Conservation (phyloP, 2,113 vertebrate species). For the Paramisgurnus dabryanus region DNA sequence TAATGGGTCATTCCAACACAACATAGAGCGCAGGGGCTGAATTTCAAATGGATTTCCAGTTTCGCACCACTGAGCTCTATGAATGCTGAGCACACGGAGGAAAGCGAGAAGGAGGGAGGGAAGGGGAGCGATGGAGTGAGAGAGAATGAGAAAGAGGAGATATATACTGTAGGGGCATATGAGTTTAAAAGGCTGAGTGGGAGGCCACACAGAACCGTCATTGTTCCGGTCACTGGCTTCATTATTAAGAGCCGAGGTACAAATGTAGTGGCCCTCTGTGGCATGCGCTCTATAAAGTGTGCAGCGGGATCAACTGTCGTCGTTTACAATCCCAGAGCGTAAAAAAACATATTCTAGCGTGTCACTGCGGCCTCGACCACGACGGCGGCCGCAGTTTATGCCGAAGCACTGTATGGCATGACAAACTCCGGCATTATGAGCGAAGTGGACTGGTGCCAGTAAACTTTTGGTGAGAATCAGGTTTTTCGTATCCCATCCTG, state of each 20-base stretch:
- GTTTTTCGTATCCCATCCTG: not conserved
- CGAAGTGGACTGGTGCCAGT: not conserved
- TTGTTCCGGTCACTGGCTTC: conserved; percentile 65
- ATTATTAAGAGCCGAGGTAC: conserved; percentile 56
- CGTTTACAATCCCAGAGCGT: not conserved
- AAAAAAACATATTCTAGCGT: not conserved
- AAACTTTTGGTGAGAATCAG: conserved; percentile 9
- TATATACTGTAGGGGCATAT: conserved; percentile 47
- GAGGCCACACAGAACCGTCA: conserved; percentile 59
- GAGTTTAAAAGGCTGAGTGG: conserved; percentile 53
- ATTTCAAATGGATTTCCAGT: conserved; percentile 74
- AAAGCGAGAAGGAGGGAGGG: conserved; percentile 59
- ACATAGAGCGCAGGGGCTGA: conserved; percentile 75
- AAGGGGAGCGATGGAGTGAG: conserved; percentile 19
- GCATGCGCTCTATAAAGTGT: conserved; percentile 29
- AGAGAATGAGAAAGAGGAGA: conserved; percentile 22
- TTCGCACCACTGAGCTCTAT: conserved; percentile 69
- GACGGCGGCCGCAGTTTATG: not conserved
- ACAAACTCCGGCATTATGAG: not conserved
- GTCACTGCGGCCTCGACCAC: not conserved
- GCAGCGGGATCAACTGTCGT: conserved; percentile 20
- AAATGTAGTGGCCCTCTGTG: conserved; percentile 32
- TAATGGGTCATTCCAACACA: conserved; percentile 76
- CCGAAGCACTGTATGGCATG: not conserved
- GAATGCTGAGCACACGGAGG: conserved; percentile 62